Evolutionary conservation across 2,113 vertebrate species (phyloP), one percentile per base, ranked within the genome.

Genomic region (Clarias macrocephalus): DNA sequence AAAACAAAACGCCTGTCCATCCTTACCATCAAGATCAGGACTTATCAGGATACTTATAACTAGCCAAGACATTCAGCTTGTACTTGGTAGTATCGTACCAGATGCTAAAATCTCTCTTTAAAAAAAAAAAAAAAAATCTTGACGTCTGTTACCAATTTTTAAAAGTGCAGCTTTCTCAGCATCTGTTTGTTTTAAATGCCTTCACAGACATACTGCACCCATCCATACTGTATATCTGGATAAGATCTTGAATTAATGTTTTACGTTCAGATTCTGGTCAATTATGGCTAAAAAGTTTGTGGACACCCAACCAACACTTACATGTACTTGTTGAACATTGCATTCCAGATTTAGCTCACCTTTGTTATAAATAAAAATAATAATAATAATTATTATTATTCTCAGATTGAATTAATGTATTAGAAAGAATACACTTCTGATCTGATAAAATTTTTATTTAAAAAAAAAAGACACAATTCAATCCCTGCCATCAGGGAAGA

Each of bases 1-100:
- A 37, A 37, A 37, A 37, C 2, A 2, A 37, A 37, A 37, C 80
- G 68, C 68, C 85, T 89, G 80, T 86, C 62, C 82, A 73, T 89
- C 85, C 72, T 89, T 87, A 89, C 85, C 81, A 88, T 88, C 77
- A 83, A 75, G 82, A 89, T 88, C 84, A 87, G 82, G 13, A 56
- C 82, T n/a, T n/a, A n/a, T n/a, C n/a, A n/a, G n/a, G n/a, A 48
- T 48, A 8, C 6, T 48, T 48, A 8, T 48, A 48, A 7, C 48
- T 48, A 7, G 48, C 48, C 7, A 48, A 48, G 60, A 23, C 21
- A 62, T 62, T 62, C 2, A 62, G 60, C 60, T 62, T 62, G 60
- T 62, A 19, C 8, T 62, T 62, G 8, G 21, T 48, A 48, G 5
- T 48, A 48, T 48, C 48, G 60, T 62, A 62, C 60, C 60, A 62